Evolutionary conservation across 1,140 invertebrate species (phyloP), one percentile per base, ranked within the genome.

Genomic region (Trichonephila inaurata): DNA sequence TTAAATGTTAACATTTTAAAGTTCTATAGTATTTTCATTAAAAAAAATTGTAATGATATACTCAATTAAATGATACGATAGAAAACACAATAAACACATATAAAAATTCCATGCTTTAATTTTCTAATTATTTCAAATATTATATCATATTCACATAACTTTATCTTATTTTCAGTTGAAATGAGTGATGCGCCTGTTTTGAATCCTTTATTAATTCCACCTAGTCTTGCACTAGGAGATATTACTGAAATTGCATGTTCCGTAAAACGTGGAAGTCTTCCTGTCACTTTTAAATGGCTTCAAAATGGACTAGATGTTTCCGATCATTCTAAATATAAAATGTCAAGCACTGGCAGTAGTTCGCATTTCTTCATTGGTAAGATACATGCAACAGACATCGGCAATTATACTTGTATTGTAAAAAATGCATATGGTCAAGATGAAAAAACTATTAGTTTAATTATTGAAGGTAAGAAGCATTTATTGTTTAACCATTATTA

Each of bases 231-330:
- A 21, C 6, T 89, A 2, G 77, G 77, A 3, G 69, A 89, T 14
- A 89, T 28, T 24, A 44, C 58, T 14, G 82, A 86, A 19, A 66
- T 94, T 18, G 33, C 61, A 10, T 94, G 94, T 66, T 61, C 33
- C 33, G 33, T 94, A 24, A 93, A 92, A 24, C 14, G 72, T 24
- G 94, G 94, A 4, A 82, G 66, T 82, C 40, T 19, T 6, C 94
- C 94, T 1, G 40, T 94, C 19, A 21, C 10, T 61, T 94, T 94
- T 33, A 81, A 12, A 89, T 94, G 94, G 94, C 24, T 89, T 12
- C 72, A 94, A 28, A 91, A 94, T 72, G 86, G 58, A 14, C 10
- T 62, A 8, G 51, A 81, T 3, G 40, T 81, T 40, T 66, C 40
- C 40, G 64, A 85, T 24, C 77, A 85, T 5, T 33, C 24, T 4